A percentile compares a stretch with the other conserved stretches of the same genome.
These are phyloP conservation scores for fruit fly (Drosophila melanogaster) DNA, from an alignment of 1,140 invertebrate genomes.

Conservation along the genomic window DNA sequence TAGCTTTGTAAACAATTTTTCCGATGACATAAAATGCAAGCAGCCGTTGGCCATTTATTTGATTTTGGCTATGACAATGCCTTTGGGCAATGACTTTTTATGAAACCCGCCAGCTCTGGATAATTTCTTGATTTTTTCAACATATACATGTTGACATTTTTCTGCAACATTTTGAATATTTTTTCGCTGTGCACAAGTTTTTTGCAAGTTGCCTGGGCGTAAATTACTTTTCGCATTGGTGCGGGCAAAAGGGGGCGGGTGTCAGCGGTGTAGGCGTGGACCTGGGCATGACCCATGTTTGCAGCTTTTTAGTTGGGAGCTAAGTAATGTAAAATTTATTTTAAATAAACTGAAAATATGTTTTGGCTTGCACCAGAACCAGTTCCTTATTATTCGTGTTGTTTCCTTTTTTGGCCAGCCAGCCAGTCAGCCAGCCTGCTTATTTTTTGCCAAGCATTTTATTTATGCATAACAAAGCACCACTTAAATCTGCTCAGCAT, in stretches of 20 bases:
- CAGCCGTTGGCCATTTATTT: neutral
- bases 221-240: conserved; percentile 66
- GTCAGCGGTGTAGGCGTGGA: conserved; percentile 8
- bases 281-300: conserved; percentile 50
- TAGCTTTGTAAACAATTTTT: neutral
- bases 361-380: conserved; percentile 45
- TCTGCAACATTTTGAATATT: neutral
- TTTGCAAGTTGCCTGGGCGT: conserved; percentile 56
- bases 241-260: conserved; percentile 6
- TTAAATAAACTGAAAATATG: conserved; percentile 82
- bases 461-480: conserved; percentile 83
- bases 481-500: conserved; percentile 80
- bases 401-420: neutral
- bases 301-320: conserved; percentile 53
- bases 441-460: conserved; percentile 76
- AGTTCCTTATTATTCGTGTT: conserved; percentile 15
- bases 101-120: neutral
- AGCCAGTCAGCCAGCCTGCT: conserved; percentile 39
- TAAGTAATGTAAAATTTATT: conserved; percentile 83
- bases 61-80: neutral
- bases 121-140: neutral
- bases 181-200: conserved; percentile 24
- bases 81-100: neutral
- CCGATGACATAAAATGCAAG: neutral
- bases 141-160: neutral